These are phyloP conservation scores for Austrolebias charrua DNA, from an alignment of 2,797 vertebrate genomes.

Conservation along the genomic window DNA sequence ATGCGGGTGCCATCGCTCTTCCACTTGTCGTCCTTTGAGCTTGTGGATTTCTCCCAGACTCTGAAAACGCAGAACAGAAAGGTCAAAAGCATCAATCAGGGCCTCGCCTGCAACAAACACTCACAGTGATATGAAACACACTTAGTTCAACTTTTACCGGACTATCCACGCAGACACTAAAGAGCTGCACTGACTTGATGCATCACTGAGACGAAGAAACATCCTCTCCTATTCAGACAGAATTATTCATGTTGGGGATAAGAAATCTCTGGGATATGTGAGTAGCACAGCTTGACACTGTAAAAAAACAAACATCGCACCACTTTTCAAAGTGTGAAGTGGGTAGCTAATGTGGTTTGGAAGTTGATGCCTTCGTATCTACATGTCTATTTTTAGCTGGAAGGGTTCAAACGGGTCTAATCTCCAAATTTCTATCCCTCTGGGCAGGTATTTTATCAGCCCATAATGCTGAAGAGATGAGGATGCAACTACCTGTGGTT, in stretches of 20 bases:
- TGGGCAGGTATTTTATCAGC: slow-evolving; percentile 39
- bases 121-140: slow-evolving; percentile 25
- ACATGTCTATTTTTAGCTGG: slow-evolving; percentile 71
- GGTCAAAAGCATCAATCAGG: slow-evolving; percentile 60
- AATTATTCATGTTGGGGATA: slow-evolving; percentile 79
- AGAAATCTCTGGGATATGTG: slow-evolving; percentile 67
- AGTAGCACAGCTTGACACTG: slow-evolving; percentile 65
- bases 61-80: slow-evolving; percentile 48
- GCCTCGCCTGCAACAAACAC: slow-evolving; percentile 12
- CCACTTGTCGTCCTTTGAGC: slow-evolving; percentile 16
- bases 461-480: slow-evolving; percentile 29
- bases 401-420: slow-evolving; percentile 53
- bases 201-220: slow-evolving; percentile 77
- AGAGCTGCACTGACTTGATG: slow-evolving; percentile 66
- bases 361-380: slow-evolving; percentile 67
- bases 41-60: slow-evolving; percentile 31
- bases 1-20: slow-evolving; percentile 47
- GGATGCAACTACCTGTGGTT: slow-evolving; percentile 55
- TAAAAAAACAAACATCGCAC: slow-evolving; percentile 52
- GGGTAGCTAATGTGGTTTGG: slow-evolving; percentile 65
- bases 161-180: slow-evolving; percentile 50
- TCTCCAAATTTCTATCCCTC: slow-evolving; percentile 48
- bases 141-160: slow-evolving; percentile 41
- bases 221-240: slow-evolving; percentile 76
- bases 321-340: slow-evolving; percentile 72